A percentile compares a stretch with the other conserved stretches of the same genome.
Conservation (phyloP, 2,888 invertebrate genomes). For the Xylocampa areola region DNA sequence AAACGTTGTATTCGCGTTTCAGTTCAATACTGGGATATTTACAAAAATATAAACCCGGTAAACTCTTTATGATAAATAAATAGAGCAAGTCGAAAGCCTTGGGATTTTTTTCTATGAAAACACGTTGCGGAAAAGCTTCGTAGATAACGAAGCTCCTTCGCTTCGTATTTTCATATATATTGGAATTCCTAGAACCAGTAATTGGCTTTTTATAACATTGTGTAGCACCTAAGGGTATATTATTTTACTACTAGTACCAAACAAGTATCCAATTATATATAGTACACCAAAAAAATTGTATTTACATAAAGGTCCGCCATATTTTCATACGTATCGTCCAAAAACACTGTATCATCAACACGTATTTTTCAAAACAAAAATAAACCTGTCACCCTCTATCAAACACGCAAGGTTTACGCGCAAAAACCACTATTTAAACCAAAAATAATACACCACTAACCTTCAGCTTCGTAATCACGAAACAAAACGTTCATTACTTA, state of each 20-base stretch:
- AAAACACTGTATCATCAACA: constrained; percentile 42
- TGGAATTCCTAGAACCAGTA: constrained; percentile 1
- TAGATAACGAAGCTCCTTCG: too few species aligned
- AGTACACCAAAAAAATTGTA: constrained; percentile 23
- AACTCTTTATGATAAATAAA: constrained; percentile 4
- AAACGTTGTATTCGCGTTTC: not conserved
- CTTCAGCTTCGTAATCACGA: constrained; percentile 57
- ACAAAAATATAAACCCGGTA: constrained; percentile 2
- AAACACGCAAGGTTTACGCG: constrained; percentile 32
- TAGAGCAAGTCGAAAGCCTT: constrained; percentile 4
- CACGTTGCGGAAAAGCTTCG: constrained; percentile 3
- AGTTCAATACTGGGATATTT: constrained; percentile 10
- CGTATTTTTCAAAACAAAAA: constrained; percentile 50
- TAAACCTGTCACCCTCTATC: constrained; percentile 25
- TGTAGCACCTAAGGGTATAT: constrained; percentile 1
- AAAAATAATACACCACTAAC: constrained; percentile 52
- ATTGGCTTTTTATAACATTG: constrained; percentile 7
- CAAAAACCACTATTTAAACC: constrained; percentile 18
- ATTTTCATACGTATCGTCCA: constrained; percentile 6
- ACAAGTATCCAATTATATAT: constrained; percentile 1
- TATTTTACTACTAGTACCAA: constrained; percentile 1
- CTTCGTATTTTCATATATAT: constrained; percentile 33
- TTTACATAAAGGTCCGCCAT: constrained; percentile 18
- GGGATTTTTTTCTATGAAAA: constrained; percentile 18
- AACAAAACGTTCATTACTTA: constrained; percentile 62